Evolutionary conservation across 2,888 invertebrate species (phyloP).

Genomic region (Muschampia plurimacula): DNA sequence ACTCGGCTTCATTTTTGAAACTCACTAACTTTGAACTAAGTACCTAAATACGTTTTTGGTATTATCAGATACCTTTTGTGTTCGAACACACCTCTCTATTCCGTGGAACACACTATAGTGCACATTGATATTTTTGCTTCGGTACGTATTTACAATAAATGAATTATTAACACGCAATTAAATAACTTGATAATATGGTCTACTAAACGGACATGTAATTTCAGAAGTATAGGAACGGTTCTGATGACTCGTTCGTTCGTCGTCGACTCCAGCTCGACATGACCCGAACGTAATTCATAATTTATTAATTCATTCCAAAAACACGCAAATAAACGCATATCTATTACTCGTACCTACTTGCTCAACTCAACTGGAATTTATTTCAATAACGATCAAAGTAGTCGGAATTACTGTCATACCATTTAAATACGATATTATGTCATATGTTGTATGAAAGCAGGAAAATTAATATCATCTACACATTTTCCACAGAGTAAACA

Average conservation of each 20-base stretch:
- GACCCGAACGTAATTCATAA: neutral
- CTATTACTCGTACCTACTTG: neutral
- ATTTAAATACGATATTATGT: neutral
- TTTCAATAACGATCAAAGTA: no score
- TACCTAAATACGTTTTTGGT: no score
- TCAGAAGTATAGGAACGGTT: neutral
- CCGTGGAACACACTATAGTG: no score
- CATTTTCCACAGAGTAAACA: constrained; percentile 63
- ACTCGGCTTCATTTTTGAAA: neutral
- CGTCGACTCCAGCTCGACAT: neutral
- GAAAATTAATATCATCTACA: neutral
- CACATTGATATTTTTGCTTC: no score
- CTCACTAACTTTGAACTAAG: no score
- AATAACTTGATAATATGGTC: no score
- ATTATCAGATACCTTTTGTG: no score
- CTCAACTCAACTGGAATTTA: no score
- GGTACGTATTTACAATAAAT: no score
- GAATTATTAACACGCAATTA: no score
- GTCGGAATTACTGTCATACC: neutral
- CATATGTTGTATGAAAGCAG: neutral
- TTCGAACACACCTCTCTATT: no score
- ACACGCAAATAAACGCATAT: neutral
- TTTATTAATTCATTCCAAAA: neutral
- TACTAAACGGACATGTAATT: neutral
- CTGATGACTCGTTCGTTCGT: no score